These are phyloP conservation scores for Drosophila rufa DNA, from an alignment of 1,140 invertebrate genomes.

Conservation along the genomic window DNA sequence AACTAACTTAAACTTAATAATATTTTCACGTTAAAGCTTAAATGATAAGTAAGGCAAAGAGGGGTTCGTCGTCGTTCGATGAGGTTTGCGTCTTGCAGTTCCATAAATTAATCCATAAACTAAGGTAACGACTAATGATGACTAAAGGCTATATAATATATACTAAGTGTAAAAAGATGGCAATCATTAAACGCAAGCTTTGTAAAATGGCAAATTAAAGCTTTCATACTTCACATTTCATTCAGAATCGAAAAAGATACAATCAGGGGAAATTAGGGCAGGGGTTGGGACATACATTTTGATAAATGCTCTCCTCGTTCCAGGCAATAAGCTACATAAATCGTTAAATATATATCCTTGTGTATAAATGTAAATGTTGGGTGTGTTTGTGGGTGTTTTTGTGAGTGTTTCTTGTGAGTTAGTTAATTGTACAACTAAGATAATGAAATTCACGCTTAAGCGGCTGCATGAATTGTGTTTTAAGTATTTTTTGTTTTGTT, in stretches of 20 bases:
- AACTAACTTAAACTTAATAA: constrained; percentile 52
- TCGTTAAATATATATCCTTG: constrained; percentile 39
- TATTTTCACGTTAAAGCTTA: constrained; percentile 68
- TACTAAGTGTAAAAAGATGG: constrained; percentile 56
- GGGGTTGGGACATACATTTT: constrained; percentile 43
- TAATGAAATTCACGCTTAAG: constrained; percentile 42
- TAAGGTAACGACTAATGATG: constrained; percentile 44
- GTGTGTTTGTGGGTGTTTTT: constrained; percentile 8
- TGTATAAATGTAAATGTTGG: constrained; percentile 22
- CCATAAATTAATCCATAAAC: constrained; percentile 50
- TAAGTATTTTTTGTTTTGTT: constrained; percentile 56
- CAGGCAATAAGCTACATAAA: constrained; percentile 41
- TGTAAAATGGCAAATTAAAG: constrained; percentile 84
- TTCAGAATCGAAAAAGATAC: constrained; percentile 38
- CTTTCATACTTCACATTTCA: constrained; percentile 73
- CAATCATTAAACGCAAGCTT: constrained; percentile 70
- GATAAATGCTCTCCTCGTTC: constrained; percentile 59
- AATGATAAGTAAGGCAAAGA: constrained; percentile 79
- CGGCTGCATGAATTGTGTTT: constrained; percentile 41
- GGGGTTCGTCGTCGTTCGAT: constrained; percentile 47
- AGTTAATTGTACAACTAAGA: constrained; percentile 62
- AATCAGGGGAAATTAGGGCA: constrained; percentile 11
- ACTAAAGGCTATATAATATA: constrained; percentile 26
- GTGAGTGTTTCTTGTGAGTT: constrained; percentile 33
- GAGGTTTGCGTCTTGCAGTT: constrained; percentile 55